Conservation (phyloP, 2,797 vertebrate genomes). For the Macrochelys suwanniensis region DNA sequence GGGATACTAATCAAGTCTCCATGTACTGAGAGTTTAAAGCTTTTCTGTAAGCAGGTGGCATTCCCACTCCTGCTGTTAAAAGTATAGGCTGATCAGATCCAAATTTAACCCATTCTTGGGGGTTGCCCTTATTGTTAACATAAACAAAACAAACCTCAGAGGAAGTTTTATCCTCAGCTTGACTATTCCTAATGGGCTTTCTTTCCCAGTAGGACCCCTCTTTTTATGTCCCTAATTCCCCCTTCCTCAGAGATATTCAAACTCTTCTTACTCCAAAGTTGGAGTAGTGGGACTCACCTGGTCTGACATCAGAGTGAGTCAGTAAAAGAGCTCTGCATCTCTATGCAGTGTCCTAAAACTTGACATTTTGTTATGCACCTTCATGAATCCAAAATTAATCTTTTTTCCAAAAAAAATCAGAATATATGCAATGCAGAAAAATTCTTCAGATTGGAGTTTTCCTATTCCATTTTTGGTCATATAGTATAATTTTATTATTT, state of each 20-base stretch:
- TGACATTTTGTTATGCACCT: neutral
- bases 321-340: neutral
- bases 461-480: neutral
- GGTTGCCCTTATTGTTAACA: neutral
- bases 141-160: neutral
- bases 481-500: neutral
- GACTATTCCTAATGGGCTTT: neutral
- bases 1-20: slow-evolving; percentile 46
- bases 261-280: neutral
- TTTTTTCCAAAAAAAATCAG: neutral
- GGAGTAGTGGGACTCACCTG: slow-evolving; percentile 9
- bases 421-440: neutral
- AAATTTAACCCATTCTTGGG: neutral
- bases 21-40: slow-evolving; percentile 33
- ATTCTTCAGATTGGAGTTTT: neutral
- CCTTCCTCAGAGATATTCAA: rapidly evolving
- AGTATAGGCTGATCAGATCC: neutral
- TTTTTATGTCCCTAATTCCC: neutral
- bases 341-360: neutral
- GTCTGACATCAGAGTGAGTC: neutral
- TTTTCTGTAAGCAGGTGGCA: slow-evolving; percentile 59
- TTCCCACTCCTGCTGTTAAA: slow-evolving; percentile 9
- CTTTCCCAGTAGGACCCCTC: neutral
- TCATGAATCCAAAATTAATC: neutral
- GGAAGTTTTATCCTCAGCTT: neutral